Percentiles rank a stretch among this genome's conserved stretches.
These are phyloP conservation scores for Hirudinaria manillensis DNA, from an alignment of 2,888 invertebrate species.

Conservation along the genomic window DNA sequence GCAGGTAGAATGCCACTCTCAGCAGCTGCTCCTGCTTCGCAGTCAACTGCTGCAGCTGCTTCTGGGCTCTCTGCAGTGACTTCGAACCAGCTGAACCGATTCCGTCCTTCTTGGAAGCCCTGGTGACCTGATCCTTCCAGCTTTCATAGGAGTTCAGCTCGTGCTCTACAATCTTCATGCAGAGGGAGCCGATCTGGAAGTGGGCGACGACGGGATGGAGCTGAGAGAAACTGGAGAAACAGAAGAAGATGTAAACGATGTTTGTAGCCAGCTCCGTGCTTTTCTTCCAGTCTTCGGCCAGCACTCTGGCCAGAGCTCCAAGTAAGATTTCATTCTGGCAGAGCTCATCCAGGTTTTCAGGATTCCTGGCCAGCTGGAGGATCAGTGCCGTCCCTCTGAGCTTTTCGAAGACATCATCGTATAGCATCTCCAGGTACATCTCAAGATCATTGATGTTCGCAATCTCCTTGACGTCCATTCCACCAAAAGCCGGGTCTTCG, in stretches of 20 bases:
- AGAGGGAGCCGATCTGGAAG: constrained; percentile 92
- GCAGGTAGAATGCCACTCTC: constrained; percentile 82
- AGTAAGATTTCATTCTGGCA: constrained; percentile 89
- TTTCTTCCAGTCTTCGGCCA: constrained; percentile 94
- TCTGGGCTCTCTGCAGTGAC: constrained; percentile 64
- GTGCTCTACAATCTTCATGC: constrained; percentile 84
- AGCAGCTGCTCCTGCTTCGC: constrained; percentile 88
- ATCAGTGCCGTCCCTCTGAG: constrained; percentile 81
- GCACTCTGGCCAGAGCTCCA: constrained; percentile 86
- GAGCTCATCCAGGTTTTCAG: constrained; percentile 86
- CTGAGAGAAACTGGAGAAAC: constrained; percentile 88
- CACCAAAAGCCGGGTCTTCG: constrained; percentile 48
- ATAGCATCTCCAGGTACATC: constrained; percentile 87
- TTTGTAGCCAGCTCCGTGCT: constrained; percentile 92
- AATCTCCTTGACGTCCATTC: constrained; percentile 56
- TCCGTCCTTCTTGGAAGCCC: constrained; percentile 31
- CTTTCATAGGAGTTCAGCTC: constrained; percentile 87
- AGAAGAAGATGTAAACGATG: constrained; percentile 91
- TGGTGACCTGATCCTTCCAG: constrained; percentile 64
- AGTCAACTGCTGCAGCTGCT: constrained; percentile 72
- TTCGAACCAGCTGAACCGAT: background rate
- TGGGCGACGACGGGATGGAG: constrained; percentile 90
- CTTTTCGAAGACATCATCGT: constrained; percentile 73
- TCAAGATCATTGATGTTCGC: constrained; percentile 77
- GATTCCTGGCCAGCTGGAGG: constrained; percentile 81